phyloP scores from a whole-genome alignment of 2,888 invertebrate genomes.

The Nasonia oneida region DNA sequence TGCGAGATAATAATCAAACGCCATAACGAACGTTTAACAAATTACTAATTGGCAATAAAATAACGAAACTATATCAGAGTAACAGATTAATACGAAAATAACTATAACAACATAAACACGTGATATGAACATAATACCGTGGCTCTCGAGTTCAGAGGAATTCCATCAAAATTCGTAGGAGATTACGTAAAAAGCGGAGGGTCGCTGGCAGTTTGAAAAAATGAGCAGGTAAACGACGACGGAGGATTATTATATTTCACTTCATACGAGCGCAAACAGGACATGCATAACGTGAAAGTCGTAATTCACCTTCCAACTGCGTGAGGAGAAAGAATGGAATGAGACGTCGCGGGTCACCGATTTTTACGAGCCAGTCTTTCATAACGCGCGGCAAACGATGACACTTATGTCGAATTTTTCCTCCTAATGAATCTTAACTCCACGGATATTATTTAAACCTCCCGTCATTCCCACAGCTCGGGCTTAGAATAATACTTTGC shows the following conservation, averaged over 20 bases:
- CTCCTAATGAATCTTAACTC: slow-evolving; percentile 33
- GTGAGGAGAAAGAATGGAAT: not conserved
- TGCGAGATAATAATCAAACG: slow-evolving; percentile 38
- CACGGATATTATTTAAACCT: slow-evolving; percentile 4
- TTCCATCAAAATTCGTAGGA: slow-evolving; percentile 1
- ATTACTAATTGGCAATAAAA: slow-evolving; percentile 43
- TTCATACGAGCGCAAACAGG: not conserved
- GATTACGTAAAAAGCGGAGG: slow-evolving; percentile 3
- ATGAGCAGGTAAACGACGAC: slow-evolving; percentile 5
- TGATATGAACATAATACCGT: not conserved
- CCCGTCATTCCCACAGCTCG: not conserved
- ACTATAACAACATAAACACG: not conserved
- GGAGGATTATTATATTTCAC: slow-evolving; percentile 33
- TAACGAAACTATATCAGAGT: not conserved
- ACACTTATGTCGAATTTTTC: slow-evolving; percentile 46
- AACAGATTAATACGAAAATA: slow-evolving; percentile 13
- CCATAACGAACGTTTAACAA: slow-evolving; percentile 25
- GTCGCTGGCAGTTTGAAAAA: not conserved
- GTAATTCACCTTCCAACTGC: slow-evolving; percentile 37
- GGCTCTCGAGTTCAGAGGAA: not conserved
- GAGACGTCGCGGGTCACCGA: slow-evolving; percentile 17
- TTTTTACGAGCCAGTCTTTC: slow-evolving; percentile 52
- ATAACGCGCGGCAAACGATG: slow-evolving; percentile 37
- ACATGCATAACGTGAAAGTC: slow-evolving; percentile 41
- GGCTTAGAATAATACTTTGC: slow-evolving; percentile 25